Base-by-base conservation (phyloP, 2,797 vertebrate species). In the Microctenopoma steveboyesi region DNA sequence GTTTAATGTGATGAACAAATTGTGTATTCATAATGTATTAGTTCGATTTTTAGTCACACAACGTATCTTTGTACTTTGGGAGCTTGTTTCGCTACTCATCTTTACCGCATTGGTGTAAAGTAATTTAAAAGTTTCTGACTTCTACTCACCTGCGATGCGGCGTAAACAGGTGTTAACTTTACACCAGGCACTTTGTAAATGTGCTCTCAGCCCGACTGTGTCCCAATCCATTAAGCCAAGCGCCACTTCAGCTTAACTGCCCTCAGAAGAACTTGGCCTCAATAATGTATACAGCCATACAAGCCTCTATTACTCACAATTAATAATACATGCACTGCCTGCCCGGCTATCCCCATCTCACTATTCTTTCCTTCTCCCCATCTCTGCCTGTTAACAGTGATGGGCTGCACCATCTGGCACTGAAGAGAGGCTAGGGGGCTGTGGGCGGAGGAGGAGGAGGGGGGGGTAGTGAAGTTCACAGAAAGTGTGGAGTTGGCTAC, bases 201-300 rank as follows among this genome's bases (percentile, higher is more conserved):
- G 51, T 47, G 56, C 73, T 61, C 46, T 72, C 79, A 64, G 72
- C 42, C 68, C 3, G 69, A 79, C 64, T 78, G 51, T 73, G 77
- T 87, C 83, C 72, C 78, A 61, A 89, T 87, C 83, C 69, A 90
- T 91, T 90, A 87, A 90, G 72, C 64, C 61, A 50, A 85, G 68
- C 51, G 72, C 72, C 88, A 91, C 87, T 88, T 90, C 81, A 87
- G 84, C 77, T 83, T 84, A 89, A 91, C 76, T 68, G 81, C 72
- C 79, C 78, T 88, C 81, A 4, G 72, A 82, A 88, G 76, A 76
- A 85, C 82, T 77, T 69, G 67, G 74, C 78, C 81, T 93, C 87
- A 92, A 91, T 92, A 90, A 92, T 91, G 86, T 86, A 92, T 88
- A 84, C 76, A 74, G 70, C 84, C 85, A 85, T 77, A 87, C 84